phyloP scores from a whole-genome alignment of 2,113 vertebrate species.

The Labeo catla region DNA sequence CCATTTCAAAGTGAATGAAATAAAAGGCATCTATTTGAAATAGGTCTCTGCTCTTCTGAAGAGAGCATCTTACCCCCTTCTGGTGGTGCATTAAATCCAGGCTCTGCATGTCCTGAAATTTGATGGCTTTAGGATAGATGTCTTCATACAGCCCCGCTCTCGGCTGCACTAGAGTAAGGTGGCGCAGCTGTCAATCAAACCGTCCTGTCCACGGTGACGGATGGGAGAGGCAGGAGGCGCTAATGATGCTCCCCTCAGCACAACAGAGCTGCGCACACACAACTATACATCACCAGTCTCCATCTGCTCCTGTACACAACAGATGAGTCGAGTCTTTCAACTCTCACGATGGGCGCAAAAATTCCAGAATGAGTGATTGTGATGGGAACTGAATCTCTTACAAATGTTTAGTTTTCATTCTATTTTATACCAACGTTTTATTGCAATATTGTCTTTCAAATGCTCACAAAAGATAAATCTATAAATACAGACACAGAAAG shows the following conservation, averaged over 20 bases:
- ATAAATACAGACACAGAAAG: background rate
- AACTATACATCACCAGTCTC: slow-evolving; percentile 39
- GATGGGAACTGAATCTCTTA: background rate
- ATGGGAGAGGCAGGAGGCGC: background rate
- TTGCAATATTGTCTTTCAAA: background rate
- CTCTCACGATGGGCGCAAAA: background rate
- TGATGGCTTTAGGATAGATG: slow-evolving; percentile 19
- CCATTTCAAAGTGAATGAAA: slow-evolving; percentile 14
- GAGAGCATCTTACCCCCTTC: background rate
- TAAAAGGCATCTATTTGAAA: slow-evolving; percentile 2
- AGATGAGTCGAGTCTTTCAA: slow-evolving; percentile 13
- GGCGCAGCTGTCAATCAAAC: slow-evolving; percentile 27
- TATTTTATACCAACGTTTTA: background rate
- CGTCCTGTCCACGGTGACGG: background rate
- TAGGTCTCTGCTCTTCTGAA: slow-evolving; percentile 10
- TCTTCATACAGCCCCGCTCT: slow-evolving; percentile 2
- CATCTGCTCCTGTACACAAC: slow-evolving; percentile 4
- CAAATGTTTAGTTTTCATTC: background rate
- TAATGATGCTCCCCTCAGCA: slow-evolving; percentile 46
- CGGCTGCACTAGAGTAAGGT: background rate
- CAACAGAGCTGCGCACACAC: slow-evolving; percentile 11
- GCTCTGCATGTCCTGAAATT: slow-evolving; percentile 20
- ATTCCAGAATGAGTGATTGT: background rate
- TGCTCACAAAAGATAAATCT: background rate
- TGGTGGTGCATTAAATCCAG: slow-evolving; percentile 16